These are phyloP conservation scores for Remorina albescens DNA, from an alignment of 2,797 vertebrate genomes.

Conservation along the genomic window DNA sequence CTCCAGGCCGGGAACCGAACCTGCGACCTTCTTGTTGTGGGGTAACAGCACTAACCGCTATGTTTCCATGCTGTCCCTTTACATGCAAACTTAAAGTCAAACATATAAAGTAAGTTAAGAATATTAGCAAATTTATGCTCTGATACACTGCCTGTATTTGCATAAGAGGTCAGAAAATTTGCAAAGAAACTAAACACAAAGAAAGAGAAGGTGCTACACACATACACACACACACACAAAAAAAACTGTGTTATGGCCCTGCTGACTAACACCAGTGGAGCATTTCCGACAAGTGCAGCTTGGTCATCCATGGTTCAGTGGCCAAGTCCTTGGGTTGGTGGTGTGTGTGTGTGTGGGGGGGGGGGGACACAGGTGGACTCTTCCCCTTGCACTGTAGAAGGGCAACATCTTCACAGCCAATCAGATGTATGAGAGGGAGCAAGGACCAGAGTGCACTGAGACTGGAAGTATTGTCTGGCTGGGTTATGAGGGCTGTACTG, in stretches of 20 bases:
- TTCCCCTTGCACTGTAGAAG: neutral
- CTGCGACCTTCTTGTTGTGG: no score
- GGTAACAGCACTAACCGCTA: no score
- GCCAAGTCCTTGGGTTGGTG: slow-evolving; percentile 29
- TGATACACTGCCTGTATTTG: neutral
- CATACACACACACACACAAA: neutral
- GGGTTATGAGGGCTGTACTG: slow-evolving; percentile 10
- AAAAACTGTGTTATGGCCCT: neutral
- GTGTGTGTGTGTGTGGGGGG: no score
- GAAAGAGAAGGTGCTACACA: neutral
- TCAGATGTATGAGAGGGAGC: slow-evolving; percentile 21
- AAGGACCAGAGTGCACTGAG: slow-evolving; percentile 5
- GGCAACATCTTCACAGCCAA: slow-evolving; percentile 14
- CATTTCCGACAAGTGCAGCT: slow-evolving; percentile 24
- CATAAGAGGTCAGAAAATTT: neutral
- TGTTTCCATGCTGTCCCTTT: no score
- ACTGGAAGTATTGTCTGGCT: slow-evolving; percentile 7
- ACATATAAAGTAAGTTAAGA: slow-evolving; percentile 3
- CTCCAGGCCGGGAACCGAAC: no score
- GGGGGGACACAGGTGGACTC: slow-evolving; percentile 31
- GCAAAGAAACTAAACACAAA: neutral
- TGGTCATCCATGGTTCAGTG: slow-evolving; percentile 30
- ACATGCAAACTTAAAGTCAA: neutral
- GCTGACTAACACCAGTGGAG: slow-evolving; percentile 25
- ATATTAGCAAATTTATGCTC: neutral